phyloP scores from a whole-genome alignment of 2,888 invertebrate genomes.

The Melikaiella ostensackeni region DNA sequence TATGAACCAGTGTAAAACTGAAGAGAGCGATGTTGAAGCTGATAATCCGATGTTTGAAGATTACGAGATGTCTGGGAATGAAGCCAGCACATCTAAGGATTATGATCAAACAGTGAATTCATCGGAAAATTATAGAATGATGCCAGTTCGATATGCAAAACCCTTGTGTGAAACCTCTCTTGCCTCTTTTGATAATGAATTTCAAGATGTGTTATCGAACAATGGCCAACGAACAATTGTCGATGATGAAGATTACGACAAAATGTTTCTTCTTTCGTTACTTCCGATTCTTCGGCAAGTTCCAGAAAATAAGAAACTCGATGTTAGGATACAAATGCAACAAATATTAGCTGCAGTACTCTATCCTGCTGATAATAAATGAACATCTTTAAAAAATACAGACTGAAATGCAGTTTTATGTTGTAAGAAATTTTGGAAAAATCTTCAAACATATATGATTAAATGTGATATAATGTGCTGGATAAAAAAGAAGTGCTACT shows the following conservation, averaged over 20 bases:
- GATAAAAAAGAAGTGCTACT: neutral
- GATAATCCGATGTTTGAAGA: constrained; percentile 67
- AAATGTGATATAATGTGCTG: neutral
- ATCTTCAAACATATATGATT: too few species aligned
- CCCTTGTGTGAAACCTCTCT: constrained; percentile 68
- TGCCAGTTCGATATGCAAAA: constrained; percentile 62
- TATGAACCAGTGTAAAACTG: constrained; percentile 59
- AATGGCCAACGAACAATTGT: constrained; percentile 61
- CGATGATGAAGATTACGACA: constrained; percentile 73
- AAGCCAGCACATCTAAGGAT: constrained; percentile 53
- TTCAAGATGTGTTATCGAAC: constrained; percentile 67
- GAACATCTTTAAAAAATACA: neutral
- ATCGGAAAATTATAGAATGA: constrained; percentile 51
- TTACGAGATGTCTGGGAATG: constrained; percentile 63
- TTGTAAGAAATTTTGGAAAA: constrained; percentile 1
- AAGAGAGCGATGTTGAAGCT: constrained; percentile 63
- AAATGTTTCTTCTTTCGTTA: constrained; percentile 72
- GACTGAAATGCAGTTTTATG: neutral
- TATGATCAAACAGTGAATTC: constrained; percentile 44
- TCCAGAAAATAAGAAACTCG: constrained; percentile 71
- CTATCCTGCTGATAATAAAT: constrained; percentile 54
- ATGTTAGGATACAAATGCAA: constrained; percentile 74
- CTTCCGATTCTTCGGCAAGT: constrained; percentile 70
- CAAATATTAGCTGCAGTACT: constrained; percentile 66
- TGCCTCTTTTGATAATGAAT: constrained; percentile 67